Base-by-base conservation (phyloP, 1,140 invertebrate species). In the Venustaconcha ellipsiformis region DNA sequence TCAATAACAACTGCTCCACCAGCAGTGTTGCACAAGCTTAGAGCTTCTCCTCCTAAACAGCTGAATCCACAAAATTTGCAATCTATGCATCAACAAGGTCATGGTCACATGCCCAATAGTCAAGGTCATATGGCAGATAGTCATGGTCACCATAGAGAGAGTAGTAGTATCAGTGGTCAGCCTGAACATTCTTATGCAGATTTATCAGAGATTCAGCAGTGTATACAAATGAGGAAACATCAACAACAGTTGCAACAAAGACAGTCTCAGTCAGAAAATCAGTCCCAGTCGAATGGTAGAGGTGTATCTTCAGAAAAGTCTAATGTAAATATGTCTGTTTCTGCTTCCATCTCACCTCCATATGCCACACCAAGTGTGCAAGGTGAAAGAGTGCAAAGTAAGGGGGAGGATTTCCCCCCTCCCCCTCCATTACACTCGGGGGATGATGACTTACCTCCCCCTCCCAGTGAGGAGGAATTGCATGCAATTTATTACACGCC, bases 1-100 rank as follows among this genome's bases (percentile, higher is more conserved):
- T 96, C 95, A 58, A 95, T 96, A 71, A 94, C 94, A 37, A 92
- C 90, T 60, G 90, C 90, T 15, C 65, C 83, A 12, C 60, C 70
- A 2, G 8, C 75, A 72, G 65, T 77, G 57, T 70, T 77, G 59
- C 70, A 69, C 65, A 77, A 77, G 57, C 72, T 56, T 59, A 63
- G 75, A 48, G 57, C 67, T 55, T 77, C 75, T 62, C 75, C 75
- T 26, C 75, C 75, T 4, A 56, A 70, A 15, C 69, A 77, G 57
- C 64, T 77, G 17, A 72, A 72, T 30, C 67, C 62, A 13, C 69
- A 70, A 48, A 15, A 59, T 26, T 48, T 30, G 55, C 30, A 57
- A 17, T 48, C 20, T 26, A 12, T 55, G n/a, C 71, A 72, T 57
- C 63, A 66, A 14, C 63, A 37, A 20, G 64, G 55, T 17, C 62